These are phyloP conservation scores for Chrysogorgia sp. DNA, from an alignment of 92 coral and sea anemone species.

Conservation along the genomic window DNA sequence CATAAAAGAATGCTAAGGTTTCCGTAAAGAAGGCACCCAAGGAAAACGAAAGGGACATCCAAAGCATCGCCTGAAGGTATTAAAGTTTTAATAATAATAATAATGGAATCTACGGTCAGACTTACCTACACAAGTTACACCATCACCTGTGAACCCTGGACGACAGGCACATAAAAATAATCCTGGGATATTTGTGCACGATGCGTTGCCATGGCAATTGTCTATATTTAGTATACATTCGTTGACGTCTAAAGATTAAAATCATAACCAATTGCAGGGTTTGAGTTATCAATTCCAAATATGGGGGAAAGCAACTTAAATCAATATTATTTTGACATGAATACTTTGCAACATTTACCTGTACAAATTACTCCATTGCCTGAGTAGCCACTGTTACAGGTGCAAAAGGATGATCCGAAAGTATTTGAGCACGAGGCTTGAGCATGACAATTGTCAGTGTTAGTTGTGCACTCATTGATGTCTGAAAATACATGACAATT, in stretches of 20 bases:
- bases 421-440: constrained; percentile 4
- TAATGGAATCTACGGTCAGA: too few species aligned
- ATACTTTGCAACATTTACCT: neutral
- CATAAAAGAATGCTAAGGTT: too few species aligned
- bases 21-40: too few species aligned
- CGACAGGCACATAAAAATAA: constrained; percentile 27
- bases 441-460: neutral
- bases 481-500: neutral
- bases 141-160: constrained; percentile 59
- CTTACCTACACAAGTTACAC: constrained; percentile 52
- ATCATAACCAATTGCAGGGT: too few species aligned
- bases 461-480: neutral
- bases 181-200: neutral
- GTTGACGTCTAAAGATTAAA: too few species aligned
- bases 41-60: too few species aligned
- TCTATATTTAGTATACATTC: neutral
- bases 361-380: neutral
- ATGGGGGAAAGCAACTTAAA: too few species aligned
- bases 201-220: neutral
- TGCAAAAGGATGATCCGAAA: constrained; percentile 41
- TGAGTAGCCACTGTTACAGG: neutral
- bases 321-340: too few species aligned
- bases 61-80: too few species aligned
- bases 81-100: too few species aligned
- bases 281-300: too few species aligned